Base-by-base conservation (phyloP, 2,888 invertebrate genomes). In the Odontomyia ornata region DNA sequence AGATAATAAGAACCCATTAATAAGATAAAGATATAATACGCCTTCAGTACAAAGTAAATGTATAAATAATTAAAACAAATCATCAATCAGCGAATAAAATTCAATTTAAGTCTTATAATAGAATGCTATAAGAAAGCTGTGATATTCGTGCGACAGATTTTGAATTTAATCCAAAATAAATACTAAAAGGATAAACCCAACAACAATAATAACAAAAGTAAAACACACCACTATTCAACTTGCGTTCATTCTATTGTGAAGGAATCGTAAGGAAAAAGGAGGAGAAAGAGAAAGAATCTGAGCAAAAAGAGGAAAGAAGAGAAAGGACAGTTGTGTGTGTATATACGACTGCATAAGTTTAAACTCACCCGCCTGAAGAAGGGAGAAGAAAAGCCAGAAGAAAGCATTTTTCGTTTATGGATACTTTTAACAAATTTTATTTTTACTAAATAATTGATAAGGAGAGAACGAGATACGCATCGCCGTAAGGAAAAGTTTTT, bases 81-180 rank as follows among this genome's bases (percentile, higher is more conserved):
- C 75, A 64, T 47, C 64, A 62, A 76, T 76, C 76, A 76, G 65
- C 64, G 36, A 76, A 65, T 65, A 64, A 76, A 65, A 65, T 65
- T 76, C 65, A 65, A 76, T 65, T 65, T 65, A 67, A 76, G 76
- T 65, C 67, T 64, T 65, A 76, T 47, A 64, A 52, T 64, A 76
- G 65, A 76, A 62, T 75, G 62, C 75, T 62, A 75, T 62, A 76
- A 64, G 47, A 67, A 75, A 67, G 76, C 79, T 79, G 79, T 79
- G 79, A 79, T 79, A 79, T 76, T 79, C 67, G 79, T 76, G 69
- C 72, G 77, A 76, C 79, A 76, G 79, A 79, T 78, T 65, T 76
- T 76, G 64, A 76, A 47, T 69, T 69, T 69, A 69, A 52, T 23
- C 27, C 21, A 30, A 72, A 13, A 25, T 47, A 47, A 56, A 36